Base-by-base conservation (phyloP, 1,140 invertebrate species). In the Oryzaephilus surinamensis region DNA sequence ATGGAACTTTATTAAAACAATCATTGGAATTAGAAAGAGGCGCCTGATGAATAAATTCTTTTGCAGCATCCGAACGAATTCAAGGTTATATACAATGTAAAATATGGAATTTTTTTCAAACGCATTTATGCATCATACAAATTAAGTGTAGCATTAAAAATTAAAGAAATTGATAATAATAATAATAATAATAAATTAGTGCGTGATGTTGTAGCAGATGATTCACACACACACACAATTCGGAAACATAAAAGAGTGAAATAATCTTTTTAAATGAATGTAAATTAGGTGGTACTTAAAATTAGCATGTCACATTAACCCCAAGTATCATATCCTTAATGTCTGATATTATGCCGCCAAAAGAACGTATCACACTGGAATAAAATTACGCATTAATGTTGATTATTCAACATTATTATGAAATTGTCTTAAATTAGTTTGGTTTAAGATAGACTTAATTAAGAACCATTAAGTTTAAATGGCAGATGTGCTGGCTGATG, bases 301-400 rank as follows among this genome's bases (percentile, higher is more conserved):
- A 48, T 51, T 48, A 48, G 49, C 49, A 48, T 48, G 48, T 47
- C 41, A 43, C 30, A 38, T 51, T 48, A 48, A 51, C 42, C 48
- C 42, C 38, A 30, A 50, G 32, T 42, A 34, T 44, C 45, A 45
- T 39, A 47, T 48, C 41, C 42, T 37, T 39, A 38, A 28, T 35
- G 39, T 51, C 48, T 51, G 49, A 51, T 48, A 37, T 24, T 24
- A n/a, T 34, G 45, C 45, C 45, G 49, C 36, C 39, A 20, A 24
- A n/a, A 45, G 36, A 36, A 32, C 39, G 33, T 21, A 32, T 43
- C 31, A 43, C 46, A 48, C 43, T 48, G 28, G 37, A 41, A 48
- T 24, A 24, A 6, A n/a, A 45, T 42, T 43, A 18, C 45, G 40
- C 43, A 43, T 41, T 41, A 42, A 43, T 41, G 43, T 49, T 43